Evolutionary conservation across 2,888 invertebrate species (phyloP).

Genomic region (Drosophila anomelani): DNA sequence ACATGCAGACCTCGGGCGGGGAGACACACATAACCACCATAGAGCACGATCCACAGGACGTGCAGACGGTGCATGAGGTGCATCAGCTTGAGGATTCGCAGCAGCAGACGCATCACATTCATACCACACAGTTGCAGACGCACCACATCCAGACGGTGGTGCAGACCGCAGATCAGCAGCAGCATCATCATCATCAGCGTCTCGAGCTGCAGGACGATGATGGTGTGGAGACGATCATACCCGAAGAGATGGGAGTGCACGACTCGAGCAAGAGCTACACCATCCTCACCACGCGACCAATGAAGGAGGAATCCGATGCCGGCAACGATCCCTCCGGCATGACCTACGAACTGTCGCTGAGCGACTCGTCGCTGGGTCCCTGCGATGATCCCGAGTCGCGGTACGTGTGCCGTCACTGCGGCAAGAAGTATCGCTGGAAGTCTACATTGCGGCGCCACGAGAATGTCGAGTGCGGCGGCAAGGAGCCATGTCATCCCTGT

Average conservation of each 20-base stretch:
- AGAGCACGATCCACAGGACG: slow-evolving; percentile 76
- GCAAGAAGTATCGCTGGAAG: slow-evolving; percentile 94
- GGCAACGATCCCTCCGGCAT: slow-evolving; percentile 77
- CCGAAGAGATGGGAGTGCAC: slow-evolving; percentile 78
- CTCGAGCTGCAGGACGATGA: slow-evolving; percentile 65
- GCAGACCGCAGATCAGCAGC: slow-evolving; percentile 64
- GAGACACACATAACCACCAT: slow-evolving; percentile 81
- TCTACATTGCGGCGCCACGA: slow-evolving; percentile 93
- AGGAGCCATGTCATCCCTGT: slow-evolving; percentile 92
- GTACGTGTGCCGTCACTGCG: slow-evolving; percentile 93
- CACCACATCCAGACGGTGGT: slow-evolving; percentile 71
- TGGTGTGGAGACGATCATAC: slow-evolving; percentile 78
- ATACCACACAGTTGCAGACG: slow-evolving; percentile 59
- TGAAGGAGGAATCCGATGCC: slow-evolving; percentile 82
- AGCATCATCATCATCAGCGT: slow-evolving; percentile 73
- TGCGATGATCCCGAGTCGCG: slow-evolving; percentile 86
- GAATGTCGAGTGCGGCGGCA: slow-evolving; percentile 93
- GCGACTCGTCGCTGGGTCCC: slow-evolving; percentile 83
- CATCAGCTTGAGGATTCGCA: slow-evolving; percentile 66
- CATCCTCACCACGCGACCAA: slow-evolving; percentile 83
- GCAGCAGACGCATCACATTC: slow-evolving; percentile 53
- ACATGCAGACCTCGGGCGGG: slow-evolving; percentile 78
- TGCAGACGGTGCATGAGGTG: slow-evolving; percentile 69
- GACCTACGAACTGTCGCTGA: slow-evolving; percentile 83
- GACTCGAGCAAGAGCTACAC: slow-evolving; percentile 84